These are phyloP conservation scores for Syrphus vitripennis DNA, from an alignment of 2,888 invertebrate species.

Conservation along the genomic window DNA sequence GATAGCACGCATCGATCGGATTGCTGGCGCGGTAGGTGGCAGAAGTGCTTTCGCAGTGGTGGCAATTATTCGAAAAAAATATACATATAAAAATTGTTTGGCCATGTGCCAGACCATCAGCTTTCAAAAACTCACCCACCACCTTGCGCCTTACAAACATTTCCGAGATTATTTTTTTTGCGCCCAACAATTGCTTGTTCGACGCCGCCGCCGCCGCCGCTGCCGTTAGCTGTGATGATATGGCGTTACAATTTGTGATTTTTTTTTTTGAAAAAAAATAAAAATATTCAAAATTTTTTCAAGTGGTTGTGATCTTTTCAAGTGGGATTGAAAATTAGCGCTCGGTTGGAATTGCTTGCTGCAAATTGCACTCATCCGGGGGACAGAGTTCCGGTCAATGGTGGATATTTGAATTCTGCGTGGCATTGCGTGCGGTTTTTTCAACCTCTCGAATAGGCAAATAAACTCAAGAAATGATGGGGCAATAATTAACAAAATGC, in stretches of 20 bases:
- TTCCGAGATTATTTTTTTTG: constrained; percentile 16
- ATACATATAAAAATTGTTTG: too few relatives aligned
- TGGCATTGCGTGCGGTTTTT: constrained; percentile 33
- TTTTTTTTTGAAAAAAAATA: constrained; percentile 26
- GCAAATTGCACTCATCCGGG: constrained; percentile 57
- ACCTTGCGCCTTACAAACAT: constrained; percentile 30
- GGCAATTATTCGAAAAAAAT: constrained; percentile 66
- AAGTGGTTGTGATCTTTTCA: constrained; percentile 20
- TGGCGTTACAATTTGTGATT: constrained; percentile 39
- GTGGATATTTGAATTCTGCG: constrained; percentile 40
- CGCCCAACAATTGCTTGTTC: constrained; percentile 45
- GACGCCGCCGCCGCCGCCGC: background rate
- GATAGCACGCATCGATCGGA: constrained; percentile 48
- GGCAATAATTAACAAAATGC: constrained; percentile 63
- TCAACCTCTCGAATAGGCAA: background rate
- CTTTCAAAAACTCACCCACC: constrained; percentile 1
- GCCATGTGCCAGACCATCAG: constrained; percentile 37
- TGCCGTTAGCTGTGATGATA: background rate
- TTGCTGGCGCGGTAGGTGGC: constrained; percentile 48
- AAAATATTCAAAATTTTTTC: constrained; percentile 16
- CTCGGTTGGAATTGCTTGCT: constrained; percentile 50
- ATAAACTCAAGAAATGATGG: constrained; percentile 41
- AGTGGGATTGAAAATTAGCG: constrained; percentile 38
- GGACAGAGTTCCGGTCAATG: constrained; percentile 66
- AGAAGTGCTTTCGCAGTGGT: constrained; percentile 57